Conservation (phyloP, 2,888 invertebrate species). For the Uropetala carovei region DNA sequence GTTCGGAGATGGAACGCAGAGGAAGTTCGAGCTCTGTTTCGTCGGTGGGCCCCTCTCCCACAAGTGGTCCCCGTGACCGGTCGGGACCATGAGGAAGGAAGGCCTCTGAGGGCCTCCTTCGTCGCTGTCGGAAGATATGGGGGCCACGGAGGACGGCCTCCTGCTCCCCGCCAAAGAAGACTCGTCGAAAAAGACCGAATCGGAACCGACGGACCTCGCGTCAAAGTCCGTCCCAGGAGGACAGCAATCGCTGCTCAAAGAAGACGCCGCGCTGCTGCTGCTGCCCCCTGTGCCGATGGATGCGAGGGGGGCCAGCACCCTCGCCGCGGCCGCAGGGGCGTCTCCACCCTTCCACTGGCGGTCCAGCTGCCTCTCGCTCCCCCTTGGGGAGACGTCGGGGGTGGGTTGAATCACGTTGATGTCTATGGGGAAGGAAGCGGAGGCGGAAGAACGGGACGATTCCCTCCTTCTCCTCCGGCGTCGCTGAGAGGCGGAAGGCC, state of each 20-base stretch:
- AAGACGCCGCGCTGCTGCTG: slow-evolving; percentile 70
- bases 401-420: slow-evolving; percentile 87
- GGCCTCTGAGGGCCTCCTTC: background rate
- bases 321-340: slow-evolving; percentile 53
- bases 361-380: slow-evolving; percentile 81
- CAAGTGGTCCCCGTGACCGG: slow-evolving; percentile 6
- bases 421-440: slow-evolving; percentile 80
- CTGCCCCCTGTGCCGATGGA: slow-evolving; percentile 68
- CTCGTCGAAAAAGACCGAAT: slow-evolving; percentile 88
- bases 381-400: slow-evolving; percentile 89
- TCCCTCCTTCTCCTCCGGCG: slow-evolving; percentile 68
- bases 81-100: slow-evolving; percentile 31
- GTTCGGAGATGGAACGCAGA: slow-evolving; percentile 36
- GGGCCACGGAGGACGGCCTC: slow-evolving; percentile 19
- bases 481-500: slow-evolving; percentile 45
- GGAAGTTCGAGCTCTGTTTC: slow-evolving; percentile 43
- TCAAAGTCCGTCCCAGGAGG: slow-evolving; percentile 83
- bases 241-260: slow-evolving; percentile 71
- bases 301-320: slow-evolving; percentile 64
- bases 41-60: slow-evolving; percentile 38
- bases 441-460: slow-evolving; percentile 74
- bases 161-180: slow-evolving; percentile 77
- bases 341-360: slow-evolving; percentile 69
- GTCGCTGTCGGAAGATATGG: slow-evolving; percentile 52
- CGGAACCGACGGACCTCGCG: slow-evolving; percentile 81